Evolutionary conservation across 2,888 invertebrate species (phyloP), one percentile per base, ranked within the genome.

Genomic region (Trypoxylon attenuatum): DNA sequence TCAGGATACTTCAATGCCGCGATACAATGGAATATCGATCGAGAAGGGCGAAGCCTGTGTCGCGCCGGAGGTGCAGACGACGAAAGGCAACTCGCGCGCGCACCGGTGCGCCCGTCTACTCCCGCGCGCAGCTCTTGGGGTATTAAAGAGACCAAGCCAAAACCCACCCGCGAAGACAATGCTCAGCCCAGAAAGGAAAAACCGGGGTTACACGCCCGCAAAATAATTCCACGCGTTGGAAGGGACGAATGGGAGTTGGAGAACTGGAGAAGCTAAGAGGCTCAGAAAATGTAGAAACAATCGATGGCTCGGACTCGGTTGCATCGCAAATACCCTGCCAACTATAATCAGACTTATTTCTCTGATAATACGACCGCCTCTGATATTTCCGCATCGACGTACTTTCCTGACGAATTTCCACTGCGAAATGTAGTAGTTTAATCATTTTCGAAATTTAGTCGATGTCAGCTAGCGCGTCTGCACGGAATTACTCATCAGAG

Each of bases 11-110:
- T 63, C 53, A 69, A 69, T 68, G 69, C 55, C 38, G 43, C 69
- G 69, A 73, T 76, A 78, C 79, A 82, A 81, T 78, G 57, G 79
- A 77, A 76, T 81, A 82, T 82, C 76, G 82, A 82, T 80, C 68
- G 46, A n/a, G 47, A 4, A 49, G 41, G 23, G 43, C 33, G 54
- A 55, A 66, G 60, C 61, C 38, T 57, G 61, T 58, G 65, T 59
- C 53, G n/a, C n/a, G 61, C 58, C 58, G 47, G 47, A 50, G 59
- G 61, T 43, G 62, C 52, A 57, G 53, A 59, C 58, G 60, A 46
- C 46, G 57, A 63, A 58, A 71, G 60, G 57, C n/a, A n/a, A n/a
- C n/a, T n/a, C n/a, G n/a, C n/a, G n/a, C 33, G 33, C 33, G 33
- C 33, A 0, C n/a, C 5, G 33, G 10, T 33, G 5, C 13, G n/a